Evolutionary conservation across 1,140 invertebrate species (phyloP).

Genomic region (Catajapyx aquilonaris): DNA sequence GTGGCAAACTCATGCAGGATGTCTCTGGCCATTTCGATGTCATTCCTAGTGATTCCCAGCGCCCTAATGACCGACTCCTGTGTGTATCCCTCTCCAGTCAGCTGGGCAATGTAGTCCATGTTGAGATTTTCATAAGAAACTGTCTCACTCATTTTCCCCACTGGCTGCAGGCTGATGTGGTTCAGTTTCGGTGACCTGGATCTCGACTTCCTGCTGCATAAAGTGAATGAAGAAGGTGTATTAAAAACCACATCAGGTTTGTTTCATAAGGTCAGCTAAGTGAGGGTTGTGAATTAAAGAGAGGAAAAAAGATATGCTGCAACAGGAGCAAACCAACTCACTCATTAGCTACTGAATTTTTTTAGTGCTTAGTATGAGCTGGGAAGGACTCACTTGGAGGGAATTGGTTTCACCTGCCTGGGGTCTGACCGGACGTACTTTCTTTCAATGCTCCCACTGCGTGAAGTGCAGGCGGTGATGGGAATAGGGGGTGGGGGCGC

Average conservation of each 20-base stretch:
- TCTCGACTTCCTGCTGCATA: neutral
- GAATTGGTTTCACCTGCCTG: neutral
- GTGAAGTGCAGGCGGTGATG: neutral
- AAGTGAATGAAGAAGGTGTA: too few species aligned
- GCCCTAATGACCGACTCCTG: slow-evolving; percentile 76
- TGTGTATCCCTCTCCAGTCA: slow-evolving; percentile 72
- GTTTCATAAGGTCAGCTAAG: too few species aligned
- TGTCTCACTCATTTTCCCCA: slow-evolving; percentile 15
- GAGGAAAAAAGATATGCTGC: neutral
- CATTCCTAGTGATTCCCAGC: slow-evolving; percentile 72
- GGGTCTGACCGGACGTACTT: neutral
- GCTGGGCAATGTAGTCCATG: slow-evolving; percentile 66
- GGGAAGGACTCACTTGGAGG: neutral
- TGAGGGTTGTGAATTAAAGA: neutral
- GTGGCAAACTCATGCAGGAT: slow-evolving; percentile 79
- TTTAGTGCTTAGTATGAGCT: neutral
- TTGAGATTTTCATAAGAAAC: slow-evolving; percentile 66
- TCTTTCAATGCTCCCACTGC: neutral
- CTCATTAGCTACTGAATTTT: neutral
- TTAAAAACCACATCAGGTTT: too few species aligned
- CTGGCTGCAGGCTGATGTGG: neutral
- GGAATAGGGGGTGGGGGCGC: neutral
- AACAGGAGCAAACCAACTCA: neutral
- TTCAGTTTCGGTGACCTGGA: neutral
- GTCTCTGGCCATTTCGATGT: slow-evolving; percentile 84